Conservation (phyloP, 1,140 invertebrate species). For the Charaxes varanes region DNA sequence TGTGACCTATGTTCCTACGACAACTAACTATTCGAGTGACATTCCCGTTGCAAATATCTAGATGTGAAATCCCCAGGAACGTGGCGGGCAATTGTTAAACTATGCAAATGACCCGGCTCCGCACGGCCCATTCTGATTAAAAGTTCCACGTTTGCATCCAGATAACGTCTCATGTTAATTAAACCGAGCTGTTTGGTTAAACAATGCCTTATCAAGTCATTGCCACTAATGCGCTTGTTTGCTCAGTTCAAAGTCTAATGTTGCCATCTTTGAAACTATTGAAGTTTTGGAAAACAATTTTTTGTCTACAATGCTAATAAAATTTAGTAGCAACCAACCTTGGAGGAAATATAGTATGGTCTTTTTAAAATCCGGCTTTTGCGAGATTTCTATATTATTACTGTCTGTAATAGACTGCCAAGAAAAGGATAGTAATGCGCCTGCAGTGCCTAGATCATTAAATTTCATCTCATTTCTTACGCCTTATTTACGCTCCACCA, state of each 20-base stretch:
- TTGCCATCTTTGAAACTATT: too few relatives aligned
- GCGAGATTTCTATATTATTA: too few relatives aligned
- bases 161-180: slow-evolving; percentile 53
- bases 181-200: slow-evolving; percentile 26
- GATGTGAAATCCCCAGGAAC: slow-evolving; percentile 43
- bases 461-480: too few relatives aligned
- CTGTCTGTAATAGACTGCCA: too few relatives aligned
- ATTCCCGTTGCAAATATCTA: slow-evolving; percentile 25
- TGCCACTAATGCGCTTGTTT: slow-evolving; percentile 12
- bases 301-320: too few relatives aligned
- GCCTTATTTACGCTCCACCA: too few relatives aligned
- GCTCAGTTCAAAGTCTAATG: background rate
- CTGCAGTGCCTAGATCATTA: too few relatives aligned
- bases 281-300: too few relatives aligned
- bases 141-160: slow-evolving; percentile 39
- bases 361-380: too few relatives aligned
- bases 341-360: too few relatives aligned
- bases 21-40: slow-evolving; percentile 15
- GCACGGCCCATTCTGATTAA: slow-evolving; percentile 32
- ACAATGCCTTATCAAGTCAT: slow-evolving; percentile 24
- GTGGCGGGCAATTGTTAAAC: slow-evolving; percentile 54
- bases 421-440: too few relatives aligned
- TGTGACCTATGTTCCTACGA: slow-evolving; percentile 10
- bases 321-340: too few relatives aligned
- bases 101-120: slow-evolving; percentile 51